These are phyloP conservation scores for Phymanthus crucifer DNA, from an alignment of 92 coral and sea anemone genomes.

Conservation along the genomic window DNA sequence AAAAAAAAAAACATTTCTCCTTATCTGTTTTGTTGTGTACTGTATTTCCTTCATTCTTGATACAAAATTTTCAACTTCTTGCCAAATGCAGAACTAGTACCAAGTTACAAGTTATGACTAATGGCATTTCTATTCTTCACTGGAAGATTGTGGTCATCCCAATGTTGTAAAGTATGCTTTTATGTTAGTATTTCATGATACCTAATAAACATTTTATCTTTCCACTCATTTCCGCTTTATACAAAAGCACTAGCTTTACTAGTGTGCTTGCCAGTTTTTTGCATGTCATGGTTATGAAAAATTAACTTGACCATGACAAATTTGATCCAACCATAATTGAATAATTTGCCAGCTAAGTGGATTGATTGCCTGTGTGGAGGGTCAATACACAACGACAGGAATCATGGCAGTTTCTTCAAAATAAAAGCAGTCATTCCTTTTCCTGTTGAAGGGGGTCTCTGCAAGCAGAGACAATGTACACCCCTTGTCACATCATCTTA, in stretches of 20 bases:
- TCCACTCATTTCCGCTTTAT: too few species aligned
- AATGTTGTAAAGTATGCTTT: too few species aligned
- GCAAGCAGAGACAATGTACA: not conserved
- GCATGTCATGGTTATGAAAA: not conserved
- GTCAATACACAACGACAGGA: not conserved
- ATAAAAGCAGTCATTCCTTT: not conserved
- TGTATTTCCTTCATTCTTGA: not conserved
- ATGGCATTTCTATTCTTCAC: too few species aligned
- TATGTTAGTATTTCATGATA: too few species aligned
- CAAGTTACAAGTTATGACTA: too few species aligned
- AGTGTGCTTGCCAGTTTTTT: too few species aligned
- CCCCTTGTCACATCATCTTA: not conserved
- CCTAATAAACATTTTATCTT: too few species aligned
- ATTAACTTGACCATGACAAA: not conserved
- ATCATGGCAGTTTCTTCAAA: not conserved
- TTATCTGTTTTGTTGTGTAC: not conserved
- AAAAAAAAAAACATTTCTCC: not conserved
- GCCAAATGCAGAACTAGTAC: too few species aligned
- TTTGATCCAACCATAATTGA: not conserved
- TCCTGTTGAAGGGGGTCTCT: not conserved
- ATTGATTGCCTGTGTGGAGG: not conserved
- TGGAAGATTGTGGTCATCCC: too few species aligned
- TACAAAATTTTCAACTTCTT: too few species aligned
- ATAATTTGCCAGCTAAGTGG: not conserved
- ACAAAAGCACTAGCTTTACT: too few species aligned